Evolutionary conservation across 2,888 invertebrate genomes (phyloP).

Genomic region (Aporophyla lueneburgensis): DNA sequence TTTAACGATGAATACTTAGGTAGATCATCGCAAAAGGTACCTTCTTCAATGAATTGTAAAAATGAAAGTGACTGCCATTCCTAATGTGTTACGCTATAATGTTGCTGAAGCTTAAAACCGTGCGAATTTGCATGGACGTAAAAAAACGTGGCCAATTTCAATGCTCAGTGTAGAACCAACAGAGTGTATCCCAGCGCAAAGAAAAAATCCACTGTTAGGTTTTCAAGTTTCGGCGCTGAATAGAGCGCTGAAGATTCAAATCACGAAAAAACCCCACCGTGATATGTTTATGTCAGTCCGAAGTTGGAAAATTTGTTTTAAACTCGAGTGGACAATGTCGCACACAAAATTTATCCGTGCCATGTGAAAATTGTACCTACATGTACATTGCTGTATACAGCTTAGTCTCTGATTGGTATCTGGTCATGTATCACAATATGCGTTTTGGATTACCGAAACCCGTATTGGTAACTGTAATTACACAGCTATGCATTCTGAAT

Average conservation of each 20-base stretch:
- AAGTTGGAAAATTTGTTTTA: background rate
- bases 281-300: no score
- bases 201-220: no score
- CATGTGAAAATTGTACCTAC: background rate
- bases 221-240: no score
- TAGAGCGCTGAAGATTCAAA: no score
- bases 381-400: background rate
- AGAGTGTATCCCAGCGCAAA: no score
- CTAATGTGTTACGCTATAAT: background rate
- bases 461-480: background rate
- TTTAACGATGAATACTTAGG: background rate
- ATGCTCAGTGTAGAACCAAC: no score
- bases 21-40: background rate
- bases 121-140: no score
- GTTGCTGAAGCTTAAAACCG: background rate
- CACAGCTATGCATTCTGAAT: background rate
- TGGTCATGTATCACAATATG: background rate
- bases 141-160: no score
- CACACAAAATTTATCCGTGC: background rate
- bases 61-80: background rate
- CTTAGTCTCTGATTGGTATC: background rate
- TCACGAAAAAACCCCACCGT: no score
- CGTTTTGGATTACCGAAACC: constrained; percentile 1
- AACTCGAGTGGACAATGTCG: background rate
- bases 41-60: background rate